These are phyloP conservation scores for Triplophysa siluroides DNA, from an alignment of 2,113 vertebrate genomes.

Conservation along the genomic window DNA sequence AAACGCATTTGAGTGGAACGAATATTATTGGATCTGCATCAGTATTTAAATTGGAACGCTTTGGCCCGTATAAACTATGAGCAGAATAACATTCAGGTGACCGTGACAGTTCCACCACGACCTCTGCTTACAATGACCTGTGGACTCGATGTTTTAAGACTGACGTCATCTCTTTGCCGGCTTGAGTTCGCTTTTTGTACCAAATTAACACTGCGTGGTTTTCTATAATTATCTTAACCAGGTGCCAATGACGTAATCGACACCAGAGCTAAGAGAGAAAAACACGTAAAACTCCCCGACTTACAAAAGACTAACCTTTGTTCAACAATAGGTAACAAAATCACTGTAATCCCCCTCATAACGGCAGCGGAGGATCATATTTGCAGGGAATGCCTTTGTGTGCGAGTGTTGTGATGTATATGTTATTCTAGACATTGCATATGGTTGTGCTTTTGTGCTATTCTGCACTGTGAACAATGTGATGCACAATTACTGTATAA, in stretches of 20 bases:
- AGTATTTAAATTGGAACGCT: slow-evolving; percentile 56
- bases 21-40: slow-evolving; percentile 60
- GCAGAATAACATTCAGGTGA: slow-evolving; percentile 54
- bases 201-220: slow-evolving; percentile 53
- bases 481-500: too few relatives aligned
- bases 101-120: slow-evolving; percentile 56
- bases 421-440: slow-evolving; percentile 23
- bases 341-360: slow-evolving; percentile 53
- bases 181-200: slow-evolving; percentile 43
- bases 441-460: background rate
- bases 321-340: slow-evolving; percentile 58
- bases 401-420: slow-evolving; percentile 14
- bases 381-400: slow-evolving; percentile 49
- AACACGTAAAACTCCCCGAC: slow-evolving; percentile 37
- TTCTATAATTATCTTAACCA: slow-evolving; percentile 63
- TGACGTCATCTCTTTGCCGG: slow-evolving; percentile 56
- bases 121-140: slow-evolving; percentile 55
- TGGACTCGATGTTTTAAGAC: slow-evolving; percentile 32
- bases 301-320: slow-evolving; percentile 52
- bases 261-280: slow-evolving; percentile 57
- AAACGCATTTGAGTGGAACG: slow-evolving; percentile 59
- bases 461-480: too few relatives aligned
- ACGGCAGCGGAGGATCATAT: slow-evolving; percentile 55
- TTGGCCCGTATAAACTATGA: slow-evolving; percentile 45
- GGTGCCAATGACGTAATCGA: slow-evolving; percentile 66